A percentile compares a stretch with the other conserved stretches of the same genome.
These are phyloP conservation scores for Podilymbus podiceps DNA, from an alignment of 2,113 vertebrate genomes.

Conservation along the genomic window DNA sequence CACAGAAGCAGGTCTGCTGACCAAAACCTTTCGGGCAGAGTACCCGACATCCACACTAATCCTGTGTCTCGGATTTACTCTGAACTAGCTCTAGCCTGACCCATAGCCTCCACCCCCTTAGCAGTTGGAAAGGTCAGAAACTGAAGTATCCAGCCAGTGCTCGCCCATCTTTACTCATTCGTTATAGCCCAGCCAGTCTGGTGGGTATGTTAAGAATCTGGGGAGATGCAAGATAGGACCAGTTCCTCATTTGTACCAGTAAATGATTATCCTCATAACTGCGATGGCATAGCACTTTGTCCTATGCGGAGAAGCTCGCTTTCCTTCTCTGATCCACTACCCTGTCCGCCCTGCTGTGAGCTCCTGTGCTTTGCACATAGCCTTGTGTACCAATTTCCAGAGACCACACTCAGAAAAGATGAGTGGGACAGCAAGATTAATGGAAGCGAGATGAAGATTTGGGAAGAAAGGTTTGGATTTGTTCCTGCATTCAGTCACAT, in stretches of 20 bases:
- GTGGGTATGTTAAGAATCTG: background rate
- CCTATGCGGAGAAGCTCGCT: accelerated
- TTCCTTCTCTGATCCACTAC: background rate
- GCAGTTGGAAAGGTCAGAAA: background rate
- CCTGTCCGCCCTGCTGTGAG: background rate
- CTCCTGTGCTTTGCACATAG: background rate
- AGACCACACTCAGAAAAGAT: background rate
- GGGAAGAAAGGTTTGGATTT: background rate
- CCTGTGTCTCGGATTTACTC: background rate
- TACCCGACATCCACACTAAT: background rate
- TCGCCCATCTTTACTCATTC: background rate
- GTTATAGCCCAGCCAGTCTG: background rate
- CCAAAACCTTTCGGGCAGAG: accelerated
- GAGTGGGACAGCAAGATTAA: background rate
- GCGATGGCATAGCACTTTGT: too few species aligned
- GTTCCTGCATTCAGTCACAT: background rate
- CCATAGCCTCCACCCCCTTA: background rate
- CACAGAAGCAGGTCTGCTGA: background rate
- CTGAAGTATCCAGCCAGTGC: background rate
- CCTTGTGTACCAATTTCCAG: background rate
- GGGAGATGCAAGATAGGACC: background rate
- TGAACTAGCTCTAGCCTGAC: background rate
- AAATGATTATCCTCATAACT: background rate
- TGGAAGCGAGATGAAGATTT: background rate
- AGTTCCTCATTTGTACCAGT: background rate